Evolutionary conservation across 2,113 vertebrate genomes (phyloP).

Genomic region (Morone chrysops): DNA sequence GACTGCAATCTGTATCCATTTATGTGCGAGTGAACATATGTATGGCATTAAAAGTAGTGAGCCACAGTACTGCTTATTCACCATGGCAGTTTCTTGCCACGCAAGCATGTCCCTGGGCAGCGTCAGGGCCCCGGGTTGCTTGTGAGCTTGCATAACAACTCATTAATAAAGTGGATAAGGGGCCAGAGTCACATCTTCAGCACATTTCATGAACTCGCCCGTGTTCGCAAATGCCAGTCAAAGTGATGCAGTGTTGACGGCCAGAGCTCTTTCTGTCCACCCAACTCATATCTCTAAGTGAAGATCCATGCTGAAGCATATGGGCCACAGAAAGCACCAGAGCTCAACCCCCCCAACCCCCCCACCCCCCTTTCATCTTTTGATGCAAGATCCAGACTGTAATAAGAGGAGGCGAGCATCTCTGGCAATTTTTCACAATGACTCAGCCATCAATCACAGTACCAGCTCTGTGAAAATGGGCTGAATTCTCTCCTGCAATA

Average conservation of each 20-base stretch:
- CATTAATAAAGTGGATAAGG: constrained; percentile 73
- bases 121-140: constrained; percentile 12
- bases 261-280: constrained; percentile 48
- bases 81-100: constrained; percentile 46
- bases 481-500: not conserved
- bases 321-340: not conserved
- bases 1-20: constrained; percentile 15
- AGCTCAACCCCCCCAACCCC: not conserved
- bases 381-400: constrained; percentile 38
- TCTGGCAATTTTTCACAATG: constrained; percentile 48
- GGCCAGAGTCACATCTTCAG: constrained; percentile 69
- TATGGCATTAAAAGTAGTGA: not conserved
- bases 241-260: constrained; percentile 52
- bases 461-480: constrained; percentile 9
- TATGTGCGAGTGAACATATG: constrained; percentile 41
- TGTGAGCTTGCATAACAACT: constrained; percentile 67
- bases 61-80: constrained; percentile 24
- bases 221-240: constrained; percentile 64
- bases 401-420: constrained; percentile 37
- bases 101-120: constrained; percentile 52
- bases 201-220: constrained; percentile 72
- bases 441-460: constrained; percentile 63
- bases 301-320: constrained; percentile 43
- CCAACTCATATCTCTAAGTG: constrained; percentile 51
- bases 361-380: not conserved